phyloP scores from a whole-genome alignment of 2,797 vertebrate species.

The Intellagama lesueurii region DNA sequence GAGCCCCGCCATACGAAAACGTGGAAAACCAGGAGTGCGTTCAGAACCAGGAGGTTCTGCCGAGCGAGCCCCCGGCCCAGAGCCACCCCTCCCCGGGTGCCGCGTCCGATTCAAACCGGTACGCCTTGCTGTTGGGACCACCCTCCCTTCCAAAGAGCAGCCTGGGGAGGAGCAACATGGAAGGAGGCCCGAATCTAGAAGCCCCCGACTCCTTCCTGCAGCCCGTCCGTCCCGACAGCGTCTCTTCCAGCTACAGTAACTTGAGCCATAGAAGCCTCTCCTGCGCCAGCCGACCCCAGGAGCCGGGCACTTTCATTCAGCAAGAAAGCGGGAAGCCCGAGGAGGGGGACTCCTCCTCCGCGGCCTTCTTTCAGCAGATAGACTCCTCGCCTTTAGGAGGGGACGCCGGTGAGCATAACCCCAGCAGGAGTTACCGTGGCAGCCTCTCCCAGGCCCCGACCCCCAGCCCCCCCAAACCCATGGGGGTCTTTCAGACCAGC shows the following conservation, averaged over 20 bases:
- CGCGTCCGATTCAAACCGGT: constrained; percentile 62
- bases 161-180: constrained; percentile 73
- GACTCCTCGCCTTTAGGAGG: constrained; percentile 87
- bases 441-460: constrained; percentile 81
- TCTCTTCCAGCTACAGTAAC: constrained; percentile 90
- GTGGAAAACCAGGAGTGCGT: constrained; percentile 93
- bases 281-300: constrained; percentile 81
- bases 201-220: constrained; percentile 82
- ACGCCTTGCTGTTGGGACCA: constrained; percentile 55
- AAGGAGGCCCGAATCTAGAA: constrained; percentile 88
- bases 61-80: constrained; percentile 79
- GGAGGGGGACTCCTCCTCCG: constrained; percentile 78
- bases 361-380: constrained; percentile 94
- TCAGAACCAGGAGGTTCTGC: constrained; percentile 94
- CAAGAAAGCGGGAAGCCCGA: constrained; percentile 91
- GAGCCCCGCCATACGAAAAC: constrained; percentile 81
- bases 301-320: constrained; percentile 93
- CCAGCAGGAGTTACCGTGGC: constrained; percentile 68
- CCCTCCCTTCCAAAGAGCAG: constrained; percentile 65
- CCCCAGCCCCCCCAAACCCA: constrained; percentile 95
- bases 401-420: constrained; percentile 63
- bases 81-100: constrained; percentile 47
- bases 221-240: constrained; percentile 86
- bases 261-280: constrained; percentile 86
- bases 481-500: constrained; percentile 93